Base-by-base conservation (phyloP, 2,797 vertebrate genomes). In the Diglossa cyanea region DNA sequence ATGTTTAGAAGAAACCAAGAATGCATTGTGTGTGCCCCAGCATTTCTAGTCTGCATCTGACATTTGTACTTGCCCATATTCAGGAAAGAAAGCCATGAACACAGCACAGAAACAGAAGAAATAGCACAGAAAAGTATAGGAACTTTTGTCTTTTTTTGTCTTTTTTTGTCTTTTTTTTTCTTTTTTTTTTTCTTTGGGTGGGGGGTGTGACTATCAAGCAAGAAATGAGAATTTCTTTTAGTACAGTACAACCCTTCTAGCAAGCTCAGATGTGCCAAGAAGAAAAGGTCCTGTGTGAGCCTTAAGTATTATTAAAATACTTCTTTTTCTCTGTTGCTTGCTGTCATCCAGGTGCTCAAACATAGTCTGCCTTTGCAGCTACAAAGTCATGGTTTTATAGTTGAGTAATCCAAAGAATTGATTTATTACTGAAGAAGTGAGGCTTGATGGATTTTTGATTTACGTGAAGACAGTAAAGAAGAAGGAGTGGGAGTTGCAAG, bases 391-490 rank as follows among this genome's bases (percentile, higher is more conserved):
- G 45, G 44, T 55, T 91, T 86, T 90, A 71, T 35, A 72, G 78
- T 30, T 1, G 7, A 80, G 54, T 68, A 58, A 90, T 73, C 26
- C 48, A 73, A 74, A 67, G n/a, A 72, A 86, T 78, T 94, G 70
- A 93, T 95, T 96, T 94, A 62, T 88, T 90, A 65, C 73, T 78
- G 82, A 61, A 57, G 51, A 84, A 90, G 44, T 19, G 30, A 73
- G 25, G 14, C 57, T 86, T 86, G 91, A 93, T 90, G 86, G 75
- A 54, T 74, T 80, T 92, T 70, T 88, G 13, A 88, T 94, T 94
- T 91, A 84, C 58, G 60, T 37, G 60, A 77, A 80, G 63, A 72
- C 42, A 48, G 61, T 74, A 51, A 79, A 88, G 67, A 48, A 88
- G 44, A 42, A 80, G 63, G 66, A 93, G 30, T 63, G 30, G 42